A percentile compares a stretch with the other conserved stretches of the same genome.
phyloP scores from a whole-genome alignment of 2,113 vertebrate species.

The Leptocoma aspasia region DNA sequence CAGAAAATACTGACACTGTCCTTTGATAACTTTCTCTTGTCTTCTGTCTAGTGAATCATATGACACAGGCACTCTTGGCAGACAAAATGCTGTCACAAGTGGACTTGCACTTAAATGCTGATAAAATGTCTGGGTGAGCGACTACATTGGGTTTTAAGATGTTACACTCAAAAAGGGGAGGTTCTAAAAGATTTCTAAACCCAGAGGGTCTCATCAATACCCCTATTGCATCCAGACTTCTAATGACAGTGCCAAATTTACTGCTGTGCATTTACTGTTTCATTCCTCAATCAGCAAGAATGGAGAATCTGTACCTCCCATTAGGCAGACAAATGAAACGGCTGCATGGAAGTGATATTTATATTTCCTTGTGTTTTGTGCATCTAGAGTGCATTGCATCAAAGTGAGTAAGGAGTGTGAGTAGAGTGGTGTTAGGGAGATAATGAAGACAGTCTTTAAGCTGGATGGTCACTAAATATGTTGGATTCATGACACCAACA shows the following conservation, averaged over 20 bases:
- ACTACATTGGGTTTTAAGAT: background rate
- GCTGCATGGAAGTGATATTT: background rate
- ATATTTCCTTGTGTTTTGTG: background rate
- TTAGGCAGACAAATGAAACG: background rate
- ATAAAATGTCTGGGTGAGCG: background rate
- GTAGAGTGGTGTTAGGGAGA: background rate
- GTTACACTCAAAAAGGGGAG: background rate
- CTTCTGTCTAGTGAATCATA: background rate
- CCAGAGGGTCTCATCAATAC: background rate
- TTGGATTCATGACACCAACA: conserved; percentile 40
- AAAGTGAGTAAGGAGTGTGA: background rate
- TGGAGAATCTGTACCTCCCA: background rate
- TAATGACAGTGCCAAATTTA: background rate
- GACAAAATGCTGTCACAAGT: background rate
- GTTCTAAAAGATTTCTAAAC: background rate
- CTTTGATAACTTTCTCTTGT: conserved; percentile 21
- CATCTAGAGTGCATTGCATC: background rate
- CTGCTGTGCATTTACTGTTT: background rate
- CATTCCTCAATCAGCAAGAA: background rate
- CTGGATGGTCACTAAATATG: conserved; percentile 5
- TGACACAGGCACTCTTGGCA: background rate
- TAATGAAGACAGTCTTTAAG: background rate
- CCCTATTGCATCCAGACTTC: background rate
- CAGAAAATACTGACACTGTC: background rate
- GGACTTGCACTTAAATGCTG: background rate